These are phyloP conservation scores for Lagopus muta DNA, from an alignment of 2,113 vertebrate species.

Conservation along the genomic window DNA sequence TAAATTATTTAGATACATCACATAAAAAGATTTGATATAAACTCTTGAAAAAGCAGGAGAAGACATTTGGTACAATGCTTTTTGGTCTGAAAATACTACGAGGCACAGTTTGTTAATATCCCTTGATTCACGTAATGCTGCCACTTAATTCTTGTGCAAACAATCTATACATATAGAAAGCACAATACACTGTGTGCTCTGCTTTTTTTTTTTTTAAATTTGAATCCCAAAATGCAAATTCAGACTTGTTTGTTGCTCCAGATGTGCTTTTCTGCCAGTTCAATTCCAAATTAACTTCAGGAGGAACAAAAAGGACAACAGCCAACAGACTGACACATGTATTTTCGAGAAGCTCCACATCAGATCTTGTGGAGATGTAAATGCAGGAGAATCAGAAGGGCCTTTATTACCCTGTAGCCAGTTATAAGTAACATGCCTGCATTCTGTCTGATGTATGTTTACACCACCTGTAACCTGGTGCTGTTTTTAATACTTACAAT, in stretches of 20 bases:
- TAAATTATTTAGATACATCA: not conserved
- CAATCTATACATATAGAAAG: not conserved
- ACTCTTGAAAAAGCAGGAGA: not conserved
- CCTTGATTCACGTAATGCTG: not conserved
- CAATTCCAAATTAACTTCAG: not conserved
- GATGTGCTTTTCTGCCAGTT: not conserved
- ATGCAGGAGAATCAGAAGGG: not conserved
- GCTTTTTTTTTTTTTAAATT: not conserved
- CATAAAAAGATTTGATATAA: not conserved
- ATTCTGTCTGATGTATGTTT: not conserved
- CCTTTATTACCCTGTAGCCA: not conserved
- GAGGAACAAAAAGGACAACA: not conserved
- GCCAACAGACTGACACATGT: not conserved
- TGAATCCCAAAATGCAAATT: not conserved
- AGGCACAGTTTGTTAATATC: not conserved
- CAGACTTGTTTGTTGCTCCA: not conserved
- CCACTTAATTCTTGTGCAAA: not conserved
- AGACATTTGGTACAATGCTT: not conserved
- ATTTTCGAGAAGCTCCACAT: not conserved
- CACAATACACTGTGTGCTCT: not conserved
- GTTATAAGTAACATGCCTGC: fast-evolving
- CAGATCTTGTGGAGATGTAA: not conserved
- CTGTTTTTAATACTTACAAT: not conserved
- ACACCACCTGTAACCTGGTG: not conserved
- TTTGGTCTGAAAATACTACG: not conserved